Conservation (phyloP, 1,140 invertebrate genomes). For the Coelopa frigida region DNA sequence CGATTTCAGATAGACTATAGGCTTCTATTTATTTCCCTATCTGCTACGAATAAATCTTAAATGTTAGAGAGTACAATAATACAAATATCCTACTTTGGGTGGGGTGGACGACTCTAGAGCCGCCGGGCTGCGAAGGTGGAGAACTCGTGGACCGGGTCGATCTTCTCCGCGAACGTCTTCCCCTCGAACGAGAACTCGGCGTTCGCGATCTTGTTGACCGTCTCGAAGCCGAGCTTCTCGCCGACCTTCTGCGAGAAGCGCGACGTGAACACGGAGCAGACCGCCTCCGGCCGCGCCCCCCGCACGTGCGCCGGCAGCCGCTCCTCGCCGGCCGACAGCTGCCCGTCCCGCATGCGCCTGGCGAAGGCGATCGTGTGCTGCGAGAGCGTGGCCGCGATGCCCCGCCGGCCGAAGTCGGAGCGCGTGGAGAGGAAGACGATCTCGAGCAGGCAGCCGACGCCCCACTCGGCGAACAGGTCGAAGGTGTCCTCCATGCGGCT, state of each 20-base stretch:
- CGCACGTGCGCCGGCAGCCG: slow-evolving; percentile 43
- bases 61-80: too few species aligned
- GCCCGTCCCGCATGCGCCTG: slow-evolving; percentile 44
- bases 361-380: slow-evolving; percentile 48
- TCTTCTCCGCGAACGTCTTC: slow-evolving; percentile 47
- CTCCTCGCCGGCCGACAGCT: slow-evolving; percentile 32
- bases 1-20: too few species aligned
- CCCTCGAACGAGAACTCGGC: slow-evolving; percentile 49
- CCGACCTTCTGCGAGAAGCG: slow-evolving; percentile 49
- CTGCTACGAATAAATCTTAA: too few species aligned
- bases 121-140: slow-evolving; percentile 40
- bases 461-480: slow-evolving; percentile 52
- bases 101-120: slow-evolving; percentile 11
- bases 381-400: slow-evolving; percentile 48
- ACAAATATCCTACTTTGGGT: too few species aligned
- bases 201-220: slow-evolving; percentile 42
- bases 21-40: too few species aligned
- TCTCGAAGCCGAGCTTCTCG: slow-evolving; percentile 47
- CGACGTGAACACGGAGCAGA: slow-evolving; percentile 51
- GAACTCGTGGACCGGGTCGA: slow-evolving; percentile 37
- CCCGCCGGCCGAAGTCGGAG: slow-evolving; percentile 43
- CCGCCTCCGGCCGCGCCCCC: slow-evolving; percentile 46
- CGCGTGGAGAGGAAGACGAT: slow-evolving; percentile 55
- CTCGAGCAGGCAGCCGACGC: slow-evolving; percentile 52
- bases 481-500: slow-evolving; percentile 47